Base-by-base conservation (phyloP, 2,888 invertebrate genomes). In the Carabus problematicus region DNA sequence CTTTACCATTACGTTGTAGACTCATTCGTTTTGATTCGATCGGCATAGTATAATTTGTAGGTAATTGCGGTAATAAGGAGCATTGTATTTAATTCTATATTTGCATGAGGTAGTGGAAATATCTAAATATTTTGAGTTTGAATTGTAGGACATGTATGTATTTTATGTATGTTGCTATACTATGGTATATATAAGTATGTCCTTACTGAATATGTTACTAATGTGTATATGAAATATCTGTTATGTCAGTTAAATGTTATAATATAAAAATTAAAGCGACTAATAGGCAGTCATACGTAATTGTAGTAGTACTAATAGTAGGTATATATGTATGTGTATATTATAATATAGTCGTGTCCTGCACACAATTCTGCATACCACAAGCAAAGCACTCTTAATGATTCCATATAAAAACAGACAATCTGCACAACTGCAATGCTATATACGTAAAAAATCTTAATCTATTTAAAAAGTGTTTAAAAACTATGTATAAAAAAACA, bases 371-470 rank as follows among this genome's bases (percentile, higher is more conserved):
- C 45, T 45, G 55, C 45, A 45, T 64, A 60, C 55, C 60, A 14
- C 18, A 68, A 68, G 62, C 62, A 62, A 69, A 69, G 69, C 69
- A 62, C 62, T 62, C 43, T 45, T 47, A 61, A 29, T n/a, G 39
- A 59, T 18, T 42, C 12, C 11, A 14, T 14, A 8, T 59, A 8
- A 56, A 19, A 56, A 40, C 29, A 56, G 18, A 14, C 14, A 14
- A 9, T 12, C 18, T 56, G 12, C 14, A 59, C 19, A 42, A 59
- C 40, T 59, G 16, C 14, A 56, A 14, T 12, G 9, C 7, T 66
- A 66, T 8, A 19, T 66, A 47, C 59, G 49, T 56, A 58, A 58
- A 58, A 59, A 29, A 45, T 64, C 40, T 66, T 58, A 66, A 9
- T 29, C 42, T 59, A 12, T 41, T 16, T 42, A 59, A 2, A 59